These are phyloP conservation scores for Microctenopoma stevenorrisi DNA, from an alignment of 2,797 vertebrate genomes.

Conservation along the genomic window DNA sequence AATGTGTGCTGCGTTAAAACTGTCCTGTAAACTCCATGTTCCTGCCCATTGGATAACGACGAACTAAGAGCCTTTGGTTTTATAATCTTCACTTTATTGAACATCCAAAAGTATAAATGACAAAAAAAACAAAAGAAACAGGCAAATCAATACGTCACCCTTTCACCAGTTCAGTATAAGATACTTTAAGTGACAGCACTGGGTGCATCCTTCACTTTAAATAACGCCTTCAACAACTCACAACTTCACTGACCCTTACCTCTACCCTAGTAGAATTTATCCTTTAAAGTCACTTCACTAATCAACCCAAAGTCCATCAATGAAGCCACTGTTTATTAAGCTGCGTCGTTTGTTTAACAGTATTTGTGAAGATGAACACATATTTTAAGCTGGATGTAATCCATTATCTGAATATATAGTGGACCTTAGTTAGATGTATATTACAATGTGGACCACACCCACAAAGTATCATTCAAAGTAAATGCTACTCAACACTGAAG, in stretches of 20 bases:
- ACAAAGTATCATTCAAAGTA: slow-evolving; percentile 13
- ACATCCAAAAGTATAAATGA: slow-evolving; percentile 54
- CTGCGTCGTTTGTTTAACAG: slow-evolving; percentile 17
- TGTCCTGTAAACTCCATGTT: too few relatives aligned
- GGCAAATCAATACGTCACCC: slow-evolving; percentile 37
- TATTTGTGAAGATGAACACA: not conserved
- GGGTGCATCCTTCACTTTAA: not conserved
- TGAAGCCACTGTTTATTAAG: slow-evolving; percentile 2
- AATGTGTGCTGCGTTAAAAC: too few relatives aligned
- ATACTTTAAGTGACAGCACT: not conserved
- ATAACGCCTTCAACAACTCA: not conserved
- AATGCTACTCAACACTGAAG: slow-evolving; percentile 43
- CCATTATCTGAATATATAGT: not conserved
- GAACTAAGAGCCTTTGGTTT: slow-evolving; percentile 19
- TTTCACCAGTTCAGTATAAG: slow-evolving; percentile 19
- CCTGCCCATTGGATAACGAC: not conserved
- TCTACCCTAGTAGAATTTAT: not conserved
- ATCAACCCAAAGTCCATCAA: not conserved
- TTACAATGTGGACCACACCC: not conserved
- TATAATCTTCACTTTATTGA: slow-evolving; percentile 68
- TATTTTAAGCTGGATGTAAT: not conserved
- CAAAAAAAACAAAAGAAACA: slow-evolving; percentile 18
- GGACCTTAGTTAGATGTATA: not conserved
- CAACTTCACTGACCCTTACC: not conserved
- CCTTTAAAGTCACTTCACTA: not conserved